A percentile compares a stretch with the other conserved stretches of the same genome.
phyloP scores from a whole-genome alignment of 2,797 vertebrate genomes.

The Sarcoramphus papa region DNA sequence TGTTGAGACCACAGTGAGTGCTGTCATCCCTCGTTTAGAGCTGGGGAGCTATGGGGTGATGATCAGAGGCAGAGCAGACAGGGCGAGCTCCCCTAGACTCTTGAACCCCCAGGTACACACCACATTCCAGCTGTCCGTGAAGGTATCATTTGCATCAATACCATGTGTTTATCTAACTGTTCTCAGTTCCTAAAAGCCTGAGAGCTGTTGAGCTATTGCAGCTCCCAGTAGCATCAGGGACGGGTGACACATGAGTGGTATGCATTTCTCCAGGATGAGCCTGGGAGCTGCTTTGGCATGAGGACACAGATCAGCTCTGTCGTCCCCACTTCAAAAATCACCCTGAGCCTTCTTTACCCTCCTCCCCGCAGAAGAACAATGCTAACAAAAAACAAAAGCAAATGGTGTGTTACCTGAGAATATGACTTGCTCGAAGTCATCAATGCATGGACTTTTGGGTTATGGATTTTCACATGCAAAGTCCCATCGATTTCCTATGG shows the following conservation, averaged over 20 bases:
- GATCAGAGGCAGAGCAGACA: neutral
- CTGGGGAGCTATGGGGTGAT: neutral
- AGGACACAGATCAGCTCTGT: neutral
- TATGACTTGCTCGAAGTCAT: neutral
- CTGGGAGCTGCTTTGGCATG: neutral
- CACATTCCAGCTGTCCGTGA: neutral
- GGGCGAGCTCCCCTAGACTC: neutral
- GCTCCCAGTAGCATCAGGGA: neutral
- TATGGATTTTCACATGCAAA: slow-evolving; percentile 41
- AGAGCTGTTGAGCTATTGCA: neutral
- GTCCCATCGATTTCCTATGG: slow-evolving; percentile 3
- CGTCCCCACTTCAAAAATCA: neutral
- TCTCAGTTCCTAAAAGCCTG: neutral
- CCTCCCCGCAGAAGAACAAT: neutral
- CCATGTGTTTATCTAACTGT: neutral
- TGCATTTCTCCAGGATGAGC: neutral
- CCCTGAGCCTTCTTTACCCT: neutral
- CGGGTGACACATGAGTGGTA: rapidly evolving
- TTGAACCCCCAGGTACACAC: neutral
- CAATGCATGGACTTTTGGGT: neutral
- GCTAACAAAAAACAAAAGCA: neutral
- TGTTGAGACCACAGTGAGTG: neutral
- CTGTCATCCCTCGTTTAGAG: neutral
- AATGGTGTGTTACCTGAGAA: neutral
- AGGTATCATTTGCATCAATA: neutral